These are phyloP conservation scores for Muschampia plurimacula DNA, from an alignment of 2,888 invertebrate species.

Conservation along the genomic window DNA sequence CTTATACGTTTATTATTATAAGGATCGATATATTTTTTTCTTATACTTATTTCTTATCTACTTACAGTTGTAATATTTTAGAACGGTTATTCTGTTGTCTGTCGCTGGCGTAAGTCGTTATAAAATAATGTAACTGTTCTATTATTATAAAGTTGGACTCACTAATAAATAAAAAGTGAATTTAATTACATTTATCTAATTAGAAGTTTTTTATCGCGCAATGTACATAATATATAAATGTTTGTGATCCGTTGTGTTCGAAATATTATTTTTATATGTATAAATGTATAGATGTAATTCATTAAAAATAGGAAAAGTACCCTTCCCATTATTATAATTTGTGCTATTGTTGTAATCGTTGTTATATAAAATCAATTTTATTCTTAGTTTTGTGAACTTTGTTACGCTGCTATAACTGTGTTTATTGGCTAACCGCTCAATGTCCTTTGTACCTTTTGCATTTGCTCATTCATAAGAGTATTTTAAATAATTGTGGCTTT, in stretches of 20 bases:
- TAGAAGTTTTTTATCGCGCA: slow-evolving; percentile 53
- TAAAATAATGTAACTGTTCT: neutral
- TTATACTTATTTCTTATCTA: neutral
- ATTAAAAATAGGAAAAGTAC: slow-evolving; percentile 21
- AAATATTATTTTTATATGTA: slow-evolving; percentile 41
- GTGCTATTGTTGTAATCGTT: slow-evolving; percentile 36
- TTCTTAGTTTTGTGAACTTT: slow-evolving; percentile 40
- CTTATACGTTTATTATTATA: slow-evolving; percentile 11
- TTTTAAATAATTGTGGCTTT: slow-evolving; percentile 1
- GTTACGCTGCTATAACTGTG: slow-evolving; percentile 33
- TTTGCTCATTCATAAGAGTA: slow-evolving; percentile 62
- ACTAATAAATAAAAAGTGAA: slow-evolving; percentile 7
- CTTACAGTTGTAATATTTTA: neutral
- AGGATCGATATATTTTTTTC: slow-evolving; percentile 16
- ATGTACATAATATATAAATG: slow-evolving; percentile 49
- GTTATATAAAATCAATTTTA: slow-evolving; percentile 32
- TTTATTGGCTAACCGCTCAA: slow-evolving; percentile 55
- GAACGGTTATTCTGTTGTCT: neutral
- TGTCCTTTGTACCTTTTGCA: slow-evolving; percentile 67
- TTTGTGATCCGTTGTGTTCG: slow-evolving; percentile 49
- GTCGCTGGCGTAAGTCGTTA: neutral
- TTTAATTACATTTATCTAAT: slow-evolving; percentile 42
- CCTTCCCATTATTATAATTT: slow-evolving; percentile 21
- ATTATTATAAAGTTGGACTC: neutral
- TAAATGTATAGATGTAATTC: slow-evolving; percentile 34